Base-by-base conservation (phyloP, 2,888 invertebrate species). In the Troides aeacus region DNA sequence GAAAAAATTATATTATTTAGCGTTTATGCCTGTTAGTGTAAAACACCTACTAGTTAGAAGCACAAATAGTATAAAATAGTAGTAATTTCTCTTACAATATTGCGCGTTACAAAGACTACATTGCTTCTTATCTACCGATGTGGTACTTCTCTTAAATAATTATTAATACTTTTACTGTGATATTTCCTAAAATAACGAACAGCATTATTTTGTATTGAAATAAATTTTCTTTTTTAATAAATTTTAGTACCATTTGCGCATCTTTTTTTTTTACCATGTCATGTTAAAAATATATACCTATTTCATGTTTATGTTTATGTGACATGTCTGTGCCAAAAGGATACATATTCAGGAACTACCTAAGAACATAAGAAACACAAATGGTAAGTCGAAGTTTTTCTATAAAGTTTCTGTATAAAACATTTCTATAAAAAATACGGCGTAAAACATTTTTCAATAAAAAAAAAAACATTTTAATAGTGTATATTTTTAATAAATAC, bases 301-400 rank as follows among this genome's bases (percentile, higher is more conserved):
- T 39, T 50, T 23, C 61, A 42, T 59, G 61, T 62, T 62, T 60
- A 58, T 68, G 6, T 65, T 65, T 73, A 74, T 73, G 70, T 73
- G 66, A 72, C 80, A 83, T 84, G 83, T 84, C 84, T 84, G 83
- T 75, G 60, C 75, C 23, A 64, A 60, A 76, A 83, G 83, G 82
- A 83, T 69, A 53, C 69, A 66, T 72, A 76, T 56, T 73, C 75
- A 56, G 69, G 77, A 56, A 73, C 76, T 68, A 71, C 57, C 10
- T 62, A 61, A 69, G 23, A 24, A 3, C 12, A 58, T 58, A 12
- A 58, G 57, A 58, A 23, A 58, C n/a, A 23, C 23, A 3, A 58
- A 12, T 23, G n/a, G 21, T 24, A 23, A 58, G 15, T 23, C 24
- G 23, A 23, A 56, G 1, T 21, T 58, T 12, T 23, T 12, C 21